Evolutionary conservation across 2,113 vertebrate species (phyloP), one percentile per base, ranked within the genome.

Genomic region (Pelusios castaneus): DNA sequence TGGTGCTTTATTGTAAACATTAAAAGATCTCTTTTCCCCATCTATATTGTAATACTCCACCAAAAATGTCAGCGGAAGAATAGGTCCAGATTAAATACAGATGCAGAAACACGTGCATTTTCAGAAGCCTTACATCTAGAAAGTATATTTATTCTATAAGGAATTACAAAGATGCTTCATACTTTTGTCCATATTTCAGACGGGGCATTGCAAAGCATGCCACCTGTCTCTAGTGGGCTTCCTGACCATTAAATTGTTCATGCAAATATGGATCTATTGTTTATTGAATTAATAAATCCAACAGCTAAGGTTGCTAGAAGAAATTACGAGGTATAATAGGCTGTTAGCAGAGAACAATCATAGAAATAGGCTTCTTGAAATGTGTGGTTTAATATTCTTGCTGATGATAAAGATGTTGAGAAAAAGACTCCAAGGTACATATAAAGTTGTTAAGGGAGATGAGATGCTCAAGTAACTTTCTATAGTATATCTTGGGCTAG

Each of bases 281-380:
- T 95, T 82, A 17, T 81, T 38, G 56, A 75, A 87, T 84, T 85
- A 63, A 16, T 5, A 83, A n/a, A 82, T 52, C 25, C 4, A 1
- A 54, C 10, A 52, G 27, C 91, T 95, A 96, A 96, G 89, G 90
- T 95, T 77, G 76, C 47, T 25, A 56, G 63, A 73, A 94, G 83
- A 80, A 91, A 67, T 29, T 3, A 89, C 90, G 93, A 87, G 84
- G 60, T 77, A 78, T 1, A 60, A 5, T 3, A 10, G 14, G 45
- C 14, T 75, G 31, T 14, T 80, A 92, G 51, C 75, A 41, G 77
- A 56, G 60, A 86, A 4, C 84, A 94, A 93, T 34, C 79, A 73
- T 81, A 77, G 77, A 55, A 86, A 2, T 2, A 16, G 70, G 47
- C 47, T 55, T 17, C 45, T 76, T 82, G 70, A 43, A 51, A 75